Evolutionary conservation across 2,113 vertebrate species (phyloP), one percentile per base, ranked within the genome.

Genomic region (Forbesichthys papilliferus): DNA sequence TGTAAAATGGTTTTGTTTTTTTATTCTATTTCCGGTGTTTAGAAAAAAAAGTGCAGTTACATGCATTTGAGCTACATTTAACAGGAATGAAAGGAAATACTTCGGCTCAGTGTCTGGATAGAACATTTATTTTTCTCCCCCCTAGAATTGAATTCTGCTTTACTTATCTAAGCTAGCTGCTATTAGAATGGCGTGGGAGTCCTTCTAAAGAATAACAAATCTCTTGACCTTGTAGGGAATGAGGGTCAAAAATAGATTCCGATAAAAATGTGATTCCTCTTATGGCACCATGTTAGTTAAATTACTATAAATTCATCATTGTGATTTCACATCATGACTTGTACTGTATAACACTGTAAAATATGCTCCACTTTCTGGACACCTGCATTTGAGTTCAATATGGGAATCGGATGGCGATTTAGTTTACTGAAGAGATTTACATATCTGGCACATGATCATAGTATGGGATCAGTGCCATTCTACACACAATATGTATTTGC

Each of bases 121-220:
- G 59, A 71, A 42, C 16, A 72, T 74, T 84, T 20, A 75, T 73
- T 75, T 76, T 58, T 9, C 3, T 61, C 61, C 70, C 66, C 58
- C 34, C 59, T 77, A 54, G 66, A n/a, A 80, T 73, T 64, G 69
- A 60, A 20, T 75, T 59, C 70, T 58, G 77, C 70, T 51, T 34
- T 59, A 73, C 74, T 64, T 48, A 48, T 55, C 64, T 27, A 0
- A 11, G 67, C 52, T 12, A 62, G 62, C 64, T 27, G n/a, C 80
- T 83, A 85, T 63, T 79, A 71, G 75, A 80, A 58, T 61, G 1
- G 83, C 81, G 85, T 90, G 87, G 86, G 86, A 90, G 86, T 87
- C 82, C 79, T 75, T 64, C 33, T 71, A 34, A 79, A 73, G 75
- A 87, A 85, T 64, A 88, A 89, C 85, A 88, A 80, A 77, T 47